Evolutionary conservation across 1,140 invertebrate genomes (phyloP).

Genomic region (Drosophila lini): DNA sequence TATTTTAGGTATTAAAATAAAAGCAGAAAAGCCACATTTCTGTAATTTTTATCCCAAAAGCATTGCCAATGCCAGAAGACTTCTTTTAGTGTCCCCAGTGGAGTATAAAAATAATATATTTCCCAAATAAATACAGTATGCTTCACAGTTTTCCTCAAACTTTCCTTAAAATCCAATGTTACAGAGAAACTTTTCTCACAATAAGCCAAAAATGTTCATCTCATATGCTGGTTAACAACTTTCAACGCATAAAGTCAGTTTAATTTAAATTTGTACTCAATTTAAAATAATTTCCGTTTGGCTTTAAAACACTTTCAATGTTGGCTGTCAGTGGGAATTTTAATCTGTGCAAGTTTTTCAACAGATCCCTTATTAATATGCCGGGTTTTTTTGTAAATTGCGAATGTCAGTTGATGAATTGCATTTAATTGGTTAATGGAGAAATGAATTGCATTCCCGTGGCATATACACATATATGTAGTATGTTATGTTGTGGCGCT

Average conservation of each 20-base stretch:
- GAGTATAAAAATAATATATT: background rate
- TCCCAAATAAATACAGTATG: background rate
- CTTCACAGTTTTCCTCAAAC: background rate
- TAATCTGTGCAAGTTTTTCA: constrained; percentile 36
- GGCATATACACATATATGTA: constrained; percentile 16
- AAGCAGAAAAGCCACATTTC: too few species aligned
- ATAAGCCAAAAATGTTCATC: background rate
- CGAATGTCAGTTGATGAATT: constrained; percentile 74
- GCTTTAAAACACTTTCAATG: constrained; percentile 68
- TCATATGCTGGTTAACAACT: constrained; percentile 4
- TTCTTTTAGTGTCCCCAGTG: background rate
- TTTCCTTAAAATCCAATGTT: background rate
- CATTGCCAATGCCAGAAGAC: background rate
- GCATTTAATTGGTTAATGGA: constrained; percentile 74
- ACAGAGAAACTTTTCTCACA: background rate
- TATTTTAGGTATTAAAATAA: too few species aligned
- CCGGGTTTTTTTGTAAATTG: constrained; percentile 55
- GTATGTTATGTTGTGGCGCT: constrained; percentile 1
- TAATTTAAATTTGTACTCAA: constrained; percentile 38
- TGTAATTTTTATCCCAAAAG: too few species aligned
- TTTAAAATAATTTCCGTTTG: constrained; percentile 38
- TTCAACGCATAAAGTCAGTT: constrained; percentile 1
- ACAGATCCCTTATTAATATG: constrained; percentile 19
- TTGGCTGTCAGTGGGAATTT: constrained; percentile 59
- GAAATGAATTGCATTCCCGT: constrained; percentile 56